These are phyloP conservation scores for Takifugu rubripes DNA, from an alignment of 2,797 vertebrate species.

Conservation along the genomic window DNA sequence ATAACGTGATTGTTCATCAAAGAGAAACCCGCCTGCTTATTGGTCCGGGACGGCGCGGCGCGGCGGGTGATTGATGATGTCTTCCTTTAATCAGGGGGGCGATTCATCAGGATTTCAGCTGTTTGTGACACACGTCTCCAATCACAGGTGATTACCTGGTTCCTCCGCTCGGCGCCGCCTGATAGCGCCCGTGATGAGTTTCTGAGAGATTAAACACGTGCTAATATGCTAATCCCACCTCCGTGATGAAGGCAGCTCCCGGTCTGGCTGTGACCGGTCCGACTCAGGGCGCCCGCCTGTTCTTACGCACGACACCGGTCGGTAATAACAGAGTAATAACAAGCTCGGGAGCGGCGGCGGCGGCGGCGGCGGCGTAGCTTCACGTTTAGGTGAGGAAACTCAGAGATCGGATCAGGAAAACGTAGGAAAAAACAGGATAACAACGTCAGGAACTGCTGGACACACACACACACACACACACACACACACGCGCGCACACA, in stretches of 20 bases:
- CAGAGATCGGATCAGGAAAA: too few relatives aligned
- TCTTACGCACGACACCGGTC: too few relatives aligned
- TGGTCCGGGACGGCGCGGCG: background rate
- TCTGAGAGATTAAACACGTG: slow-evolving; percentile 3
- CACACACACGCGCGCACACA: too few relatives aligned
- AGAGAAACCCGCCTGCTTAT: too few relatives aligned
- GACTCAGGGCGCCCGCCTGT: too few relatives aligned
- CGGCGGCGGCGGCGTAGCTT: background rate
- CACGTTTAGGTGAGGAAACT: background rate
- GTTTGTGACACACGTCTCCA: slow-evolving; percentile 43
- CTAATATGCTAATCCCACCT: background rate
- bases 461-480: too few relatives aligned
- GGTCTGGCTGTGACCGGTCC: too few relatives aligned
- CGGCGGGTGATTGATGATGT: slow-evolving; percentile 53
- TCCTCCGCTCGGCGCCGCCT: background rate
- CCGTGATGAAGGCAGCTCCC: background rate
- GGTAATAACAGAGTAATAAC: too few relatives aligned
- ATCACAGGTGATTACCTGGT: slow-evolving; percentile 42
- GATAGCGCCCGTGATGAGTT: slow-evolving; percentile 31
- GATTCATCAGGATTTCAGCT: slow-evolving; percentile 49
- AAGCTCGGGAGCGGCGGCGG: too few relatives aligned
- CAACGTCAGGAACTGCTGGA: too few relatives aligned
- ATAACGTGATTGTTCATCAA: background rate
- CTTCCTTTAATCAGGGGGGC: slow-evolving; percentile 57
- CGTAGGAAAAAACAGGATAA: too few relatives aligned